phyloP scores from a whole-genome alignment of 2,113 vertebrate species.

The Stictonetta naevosa region DNA sequence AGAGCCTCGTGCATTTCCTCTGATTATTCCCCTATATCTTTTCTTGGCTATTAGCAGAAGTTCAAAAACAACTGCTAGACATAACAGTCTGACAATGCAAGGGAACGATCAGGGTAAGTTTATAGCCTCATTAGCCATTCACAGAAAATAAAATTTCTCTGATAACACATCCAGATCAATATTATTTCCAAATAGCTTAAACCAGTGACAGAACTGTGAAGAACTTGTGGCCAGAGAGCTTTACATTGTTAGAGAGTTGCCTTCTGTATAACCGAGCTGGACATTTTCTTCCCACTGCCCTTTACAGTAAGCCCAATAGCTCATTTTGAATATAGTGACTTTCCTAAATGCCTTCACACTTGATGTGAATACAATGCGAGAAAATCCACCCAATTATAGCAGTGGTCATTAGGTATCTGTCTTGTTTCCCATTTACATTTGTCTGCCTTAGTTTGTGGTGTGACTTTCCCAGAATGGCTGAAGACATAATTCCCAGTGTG shows the following conservation, averaged over 20 bases:
- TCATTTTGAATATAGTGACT: neutral
- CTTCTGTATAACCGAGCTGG: neutral
- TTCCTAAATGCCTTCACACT: neutral
- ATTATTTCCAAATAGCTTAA: neutral
- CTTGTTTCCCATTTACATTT: neutral
- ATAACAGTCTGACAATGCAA: slow-evolving; percentile 30
- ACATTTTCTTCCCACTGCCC: neutral
- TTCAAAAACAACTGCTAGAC: slow-evolving; percentile 68
- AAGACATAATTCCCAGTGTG: neutral
- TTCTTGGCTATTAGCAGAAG: slow-evolving; percentile 41
- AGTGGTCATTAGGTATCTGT: neutral
- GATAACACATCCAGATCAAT: neutral
- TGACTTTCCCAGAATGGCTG: neutral
- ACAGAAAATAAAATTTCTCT: neutral
- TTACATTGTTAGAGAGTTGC: neutral
- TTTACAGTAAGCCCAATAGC: neutral
- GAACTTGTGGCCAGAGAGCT: neutral
- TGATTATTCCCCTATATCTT: slow-evolving; percentile 46
- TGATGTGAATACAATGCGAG: neutral
- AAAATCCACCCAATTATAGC: neutral
- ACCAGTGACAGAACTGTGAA: neutral
- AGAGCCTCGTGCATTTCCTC: slow-evolving; percentile 35
- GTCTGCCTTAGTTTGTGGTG: neutral
- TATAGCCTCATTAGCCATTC: slow-evolving; percentile 39
- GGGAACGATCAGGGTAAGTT: slow-evolving; percentile 6